Evolutionary conservation across 2,113 vertebrate genomes (phyloP).

Genomic region (Hydrolagus affinis): DNA sequence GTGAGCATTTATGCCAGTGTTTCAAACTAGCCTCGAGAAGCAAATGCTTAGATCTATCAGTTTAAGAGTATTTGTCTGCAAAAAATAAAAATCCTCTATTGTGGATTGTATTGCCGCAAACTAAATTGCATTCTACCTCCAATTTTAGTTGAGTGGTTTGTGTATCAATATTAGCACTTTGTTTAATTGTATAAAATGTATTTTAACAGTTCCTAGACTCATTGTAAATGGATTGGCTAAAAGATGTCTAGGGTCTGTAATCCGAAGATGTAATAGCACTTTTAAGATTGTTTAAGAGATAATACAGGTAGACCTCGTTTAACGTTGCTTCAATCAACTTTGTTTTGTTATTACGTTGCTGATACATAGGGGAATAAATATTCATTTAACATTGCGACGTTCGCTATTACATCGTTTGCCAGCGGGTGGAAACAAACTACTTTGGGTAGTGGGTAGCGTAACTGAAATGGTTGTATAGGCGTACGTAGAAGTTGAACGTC

Average conservation of each 20-base stretch:
- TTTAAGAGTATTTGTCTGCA: not conserved
- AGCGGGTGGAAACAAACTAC: too few relatives aligned
- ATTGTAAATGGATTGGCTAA: not conserved
- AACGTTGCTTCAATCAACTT: too few relatives aligned
- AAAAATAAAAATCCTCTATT: not conserved
- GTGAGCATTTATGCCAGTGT: not conserved
- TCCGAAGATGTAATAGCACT: not conserved
- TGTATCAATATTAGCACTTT: slow-evolving; percentile 16
- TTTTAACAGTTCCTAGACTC: not conserved
- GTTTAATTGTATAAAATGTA: not conserved
- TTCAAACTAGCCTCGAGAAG: slow-evolving; percentile 19
- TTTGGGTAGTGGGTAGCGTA: not conserved
- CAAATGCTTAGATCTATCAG: slow-evolving; percentile 4
- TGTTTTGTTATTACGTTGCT: too few relatives aligned
- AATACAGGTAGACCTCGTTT: too few relatives aligned
- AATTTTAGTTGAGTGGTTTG: not conserved
- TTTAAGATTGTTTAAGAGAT: not conserved
- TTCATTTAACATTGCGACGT: too few relatives aligned
- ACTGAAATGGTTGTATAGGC: too few relatives aligned
- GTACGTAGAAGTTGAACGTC: too few relatives aligned
- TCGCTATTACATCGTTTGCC: too few relatives aligned
- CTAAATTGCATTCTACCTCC: slow-evolving; percentile 8
- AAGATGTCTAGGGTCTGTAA: not conserved
- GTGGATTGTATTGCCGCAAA: not conserved
- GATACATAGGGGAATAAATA: too few relatives aligned